Evolutionary conservation across 2,113 vertebrate genomes (phyloP), one percentile per base, ranked within the genome.

Genomic region (Connochaetes taurinus): DNA sequence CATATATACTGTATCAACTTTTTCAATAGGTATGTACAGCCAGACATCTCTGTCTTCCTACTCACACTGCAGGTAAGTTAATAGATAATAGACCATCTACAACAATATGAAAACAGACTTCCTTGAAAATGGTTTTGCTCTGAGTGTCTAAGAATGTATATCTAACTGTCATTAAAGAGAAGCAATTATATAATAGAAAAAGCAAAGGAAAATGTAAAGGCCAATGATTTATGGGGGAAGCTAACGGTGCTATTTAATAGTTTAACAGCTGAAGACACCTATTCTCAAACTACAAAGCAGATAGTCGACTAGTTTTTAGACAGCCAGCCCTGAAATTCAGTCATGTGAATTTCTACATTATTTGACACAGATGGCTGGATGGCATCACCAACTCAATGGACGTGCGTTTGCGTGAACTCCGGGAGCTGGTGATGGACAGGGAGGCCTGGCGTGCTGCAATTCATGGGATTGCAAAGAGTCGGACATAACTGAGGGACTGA

Each of bases 281-380:
- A 53, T 17, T 96, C 23, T 43, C 23, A 96, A 96, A 84, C 74
- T 57, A 95, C 16, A n/a, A 92, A 87, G 78, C 27, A 96, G 96
- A 74, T 14, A 74, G 27, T 96, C 43, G 52, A 31, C 40, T 74
- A 53, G 36, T 40, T 60, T 95, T 85, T 36, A 88, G 71, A 90
- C 81, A 71, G 33, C 21, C 0, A 81, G 11, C 50, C 9, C 16
- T 64, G 40, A 86, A 67, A 81, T 81, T 67, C 58, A 78, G 60
- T 55, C 16, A n/a, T 50, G 14, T 29, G 40, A 87, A 90, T 81
- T 87, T 92, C 87, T 55, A 94, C 76, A 92, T 98, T 62, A 87
- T 60, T 25, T 89, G 74, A 87, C 29, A 90, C 14, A 57, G 27
- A 67, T 58, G 55, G 55, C 8, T 57, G 55, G 55, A 57, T 57